Evolutionary conservation across 2,113 vertebrate genomes (phyloP), one percentile per base, ranked within the genome.

Genomic region (Phaethornis superciliosus): DNA sequence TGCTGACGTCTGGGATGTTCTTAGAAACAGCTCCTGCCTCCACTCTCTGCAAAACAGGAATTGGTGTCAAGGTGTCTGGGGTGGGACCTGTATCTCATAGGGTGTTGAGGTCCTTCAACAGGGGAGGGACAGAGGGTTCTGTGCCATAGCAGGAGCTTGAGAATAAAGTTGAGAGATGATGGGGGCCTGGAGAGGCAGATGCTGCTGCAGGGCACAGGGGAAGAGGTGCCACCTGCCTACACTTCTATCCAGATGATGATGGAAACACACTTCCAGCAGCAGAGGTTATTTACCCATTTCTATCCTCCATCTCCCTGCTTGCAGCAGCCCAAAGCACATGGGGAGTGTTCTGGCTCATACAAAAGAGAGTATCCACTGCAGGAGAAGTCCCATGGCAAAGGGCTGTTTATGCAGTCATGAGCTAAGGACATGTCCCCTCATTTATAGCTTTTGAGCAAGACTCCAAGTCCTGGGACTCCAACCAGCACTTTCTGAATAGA

Each of bases 41-140:
- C 83, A 28, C n/a, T 27, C 27, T 42, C 63, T 64, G 77, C 89
- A 89, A 69, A 64, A 44, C 90, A 89, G 75, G 81, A 96, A 40
- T 7, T 33, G n/a, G 28, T 19, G 15, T 30, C 0, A 2, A 47
- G 62, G 17, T 84, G 68, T 33, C 28, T 74, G 12, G 5, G 37
- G 32, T 55, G 28, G 51, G 74, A 72, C 5, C 51, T 44, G 23
- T 47, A 9, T 22, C 47, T 54, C 1, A 0, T 8, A 46, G 0
- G 0, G 51, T 7, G 26, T 8, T 3, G 1, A 21, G 27, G 22
- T 32, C 14, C 32, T 63, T 40, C 14, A 49, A 26, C 65, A 64
- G 44, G 23, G 47, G 14, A 83, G 46, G 18, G 33, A 11, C 10
- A 67, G 59, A 56, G 40, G 30, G 13, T 56, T 15, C 71, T 74